phyloP scores from a whole-genome alignment of 2,797 vertebrate species.

The Anabas testudineus region DNA sequence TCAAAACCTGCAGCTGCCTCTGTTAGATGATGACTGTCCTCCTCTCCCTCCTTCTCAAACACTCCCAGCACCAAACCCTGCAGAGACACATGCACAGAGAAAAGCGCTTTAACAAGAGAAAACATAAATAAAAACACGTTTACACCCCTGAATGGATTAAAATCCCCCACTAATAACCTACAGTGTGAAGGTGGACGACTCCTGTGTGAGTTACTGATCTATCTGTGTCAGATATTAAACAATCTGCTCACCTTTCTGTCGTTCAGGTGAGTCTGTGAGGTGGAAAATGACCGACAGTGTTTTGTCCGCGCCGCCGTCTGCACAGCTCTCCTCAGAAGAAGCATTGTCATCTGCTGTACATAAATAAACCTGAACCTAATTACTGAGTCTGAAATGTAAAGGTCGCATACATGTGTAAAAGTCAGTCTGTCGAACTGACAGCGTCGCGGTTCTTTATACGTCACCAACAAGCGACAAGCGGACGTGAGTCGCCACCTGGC shows the following conservation, averaged over 20 bases:
- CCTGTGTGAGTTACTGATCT: neutral
- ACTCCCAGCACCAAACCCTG: constrained; percentile 94
- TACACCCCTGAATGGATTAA: too few relatives aligned
- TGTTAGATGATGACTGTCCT: constrained; percentile 82
- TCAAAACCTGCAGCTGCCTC: constrained; percentile 88
- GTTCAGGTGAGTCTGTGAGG: constrained; percentile 62
- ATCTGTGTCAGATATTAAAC: neutral
- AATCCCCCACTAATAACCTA: too few relatives aligned
- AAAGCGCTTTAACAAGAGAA: neutral
- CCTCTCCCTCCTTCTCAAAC: constrained; percentile 87
- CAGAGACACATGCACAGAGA: constrained; percentile 17
- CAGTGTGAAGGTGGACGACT: too few relatives aligned
- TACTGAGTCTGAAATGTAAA: neutral
- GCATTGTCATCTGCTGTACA: constrained; percentile 67
- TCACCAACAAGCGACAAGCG: constrained; percentile 50
- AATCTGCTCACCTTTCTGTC: constrained; percentile 79
- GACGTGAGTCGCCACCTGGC: constrained; percentile 32
- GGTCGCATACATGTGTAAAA: constrained; percentile 53
- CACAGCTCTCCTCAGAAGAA: constrained; percentile 67
- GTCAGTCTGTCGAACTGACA: neutral
- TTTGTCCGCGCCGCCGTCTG: constrained; percentile 45
- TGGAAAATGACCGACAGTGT: constrained; percentile 71
- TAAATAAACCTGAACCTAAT: neutral
- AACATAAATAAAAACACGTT: neutral
- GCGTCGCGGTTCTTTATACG: constrained; percentile 56